Evolutionary conservation across 2,113 vertebrate genomes (phyloP), one percentile per base, ranked within the genome.

Genomic region (Clupea harengus): DNA sequence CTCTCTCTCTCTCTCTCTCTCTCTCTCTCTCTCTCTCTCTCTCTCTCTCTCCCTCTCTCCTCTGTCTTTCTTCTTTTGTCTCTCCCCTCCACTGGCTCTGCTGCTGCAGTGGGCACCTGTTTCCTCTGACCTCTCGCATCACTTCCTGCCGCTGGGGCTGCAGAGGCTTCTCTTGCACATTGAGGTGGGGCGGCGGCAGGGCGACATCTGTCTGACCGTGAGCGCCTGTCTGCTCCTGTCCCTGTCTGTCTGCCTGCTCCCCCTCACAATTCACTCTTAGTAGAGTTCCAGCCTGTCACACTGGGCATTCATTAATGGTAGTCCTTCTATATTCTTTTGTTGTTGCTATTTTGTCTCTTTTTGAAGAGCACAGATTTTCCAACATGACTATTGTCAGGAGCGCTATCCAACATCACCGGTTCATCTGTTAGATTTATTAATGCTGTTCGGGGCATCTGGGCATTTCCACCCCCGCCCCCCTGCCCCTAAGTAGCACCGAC

Each of bases 61-160:
- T 39, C 39, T 39, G 39, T 39, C 1, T 39, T 39, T 82, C 46
- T 82, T 17, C 28, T 1, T 50, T 25, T 82, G 8, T 57, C n/a
- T 54, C 47, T 54, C 25, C 45, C 82, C 32, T 54, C 18, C 82
- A 39, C 82, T 18, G 11, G 10, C 44, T 78, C 72, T 78, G 64
- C 60, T 25, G 60, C 64, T 72, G 64, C 25, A 32, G 10, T 28
- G 57, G 20, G 20, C 64, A 32, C 25, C 25, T 32, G 10, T 28
- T 72, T 32, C 25, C 72, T 78, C 72, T 78, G 28, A 78, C 28
- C 72, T 78, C 64, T 72, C 10, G 64, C 64, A 32, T 72, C 64
- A 72, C 64, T 72, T 72, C 64, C 64, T 72, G 64, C 25, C 11
- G 25, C 25, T 11, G n/a, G 13, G 64, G 64, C 64, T 67, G 22